Evolutionary conservation across 2,797 vertebrate genomes (phyloP), one percentile per base, ranked within the genome.

Genomic region (Argentina silus): DNA sequence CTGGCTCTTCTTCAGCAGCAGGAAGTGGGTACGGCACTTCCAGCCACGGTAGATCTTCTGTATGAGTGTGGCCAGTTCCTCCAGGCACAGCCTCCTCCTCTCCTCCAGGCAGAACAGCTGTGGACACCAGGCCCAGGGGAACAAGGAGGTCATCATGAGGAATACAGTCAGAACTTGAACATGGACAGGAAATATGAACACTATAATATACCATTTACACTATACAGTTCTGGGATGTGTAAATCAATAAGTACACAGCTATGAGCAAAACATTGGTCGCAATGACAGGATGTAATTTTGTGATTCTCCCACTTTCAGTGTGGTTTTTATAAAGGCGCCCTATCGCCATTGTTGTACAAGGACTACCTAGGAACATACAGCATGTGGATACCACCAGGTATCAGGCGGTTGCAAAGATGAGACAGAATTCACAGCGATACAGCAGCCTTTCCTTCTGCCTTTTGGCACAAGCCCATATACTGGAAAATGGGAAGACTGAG

Each of bases 41-140:
- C 97, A 99, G 0, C 98, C 98, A 2, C 96, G 94, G 83, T 97
- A 99, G 90, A 99, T 97, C 92, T 99, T 99, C 88, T 92, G 97
- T 84, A 99, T 99, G 45, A 99, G 95, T 0, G 96, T 93, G 73
- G 98, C 97, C 79, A 99, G 90, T 84, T 97, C 95, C 75, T 99
- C 92, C 62, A 99, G 88, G 17, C 97, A 95, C 42, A 94, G 94
- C 83, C 95, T 96, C 79, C 98, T 93, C 78, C 93, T 89, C 72
- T 98, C 97, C 91, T 99, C 98, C 59, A 99, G 84, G 77, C 93
- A 95, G 91, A 99, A 99, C 67, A 99, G 94, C 98, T 99, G 57
- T 55, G 7, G 14, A 50, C 2, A 60, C 11, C n/a, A n/a, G n/a
- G 27, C 27, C 27, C 27, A 36, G 27, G 42, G 67, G 36, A 6